Evolutionary conservation across 2,113 vertebrate species (phyloP).

Genomic region (Bambusicola thoracicus): DNA sequence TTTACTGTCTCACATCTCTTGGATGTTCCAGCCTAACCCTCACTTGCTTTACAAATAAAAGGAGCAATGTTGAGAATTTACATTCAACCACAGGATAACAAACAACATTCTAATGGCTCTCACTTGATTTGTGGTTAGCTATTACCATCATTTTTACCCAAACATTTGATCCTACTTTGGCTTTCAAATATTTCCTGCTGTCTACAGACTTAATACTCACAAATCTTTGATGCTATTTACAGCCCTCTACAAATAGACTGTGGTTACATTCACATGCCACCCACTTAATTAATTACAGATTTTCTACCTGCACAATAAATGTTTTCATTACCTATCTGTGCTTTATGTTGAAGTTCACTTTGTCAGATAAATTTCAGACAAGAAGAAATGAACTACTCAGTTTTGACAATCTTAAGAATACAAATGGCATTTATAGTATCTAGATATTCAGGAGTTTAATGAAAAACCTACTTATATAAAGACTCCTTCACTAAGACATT

Average conservation of each 20-base stretch:
- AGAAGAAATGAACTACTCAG: conserved; percentile 37
- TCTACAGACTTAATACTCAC: conserved; percentile 29
- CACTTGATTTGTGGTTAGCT: conserved; percentile 61
- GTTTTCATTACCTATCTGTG: conserved; percentile 44
- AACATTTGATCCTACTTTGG: conserved; percentile 70
- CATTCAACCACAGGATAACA: conserved; percentile 20
- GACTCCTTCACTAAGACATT: conserved; percentile 59
- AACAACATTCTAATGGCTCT: conserved; percentile 55
- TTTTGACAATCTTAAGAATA: conserved; percentile 35
- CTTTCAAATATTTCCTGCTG: conserved; percentile 70
- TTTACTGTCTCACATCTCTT: not conserved
- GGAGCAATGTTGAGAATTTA: conserved; percentile 29
- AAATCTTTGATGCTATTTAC: conserved; percentile 72
- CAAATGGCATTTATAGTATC: conserved; percentile 25
- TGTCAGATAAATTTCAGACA: conserved; percentile 40
- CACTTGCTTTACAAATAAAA: conserved; percentile 20
- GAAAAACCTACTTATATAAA: conserved; percentile 59
- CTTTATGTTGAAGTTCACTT: conserved; percentile 28
- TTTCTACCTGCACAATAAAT: conserved; percentile 64
- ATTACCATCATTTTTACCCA: conserved; percentile 62
- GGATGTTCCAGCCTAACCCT: not conserved
- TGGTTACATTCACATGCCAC: conserved; percentile 53
- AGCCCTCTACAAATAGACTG: conserved; percentile 46
- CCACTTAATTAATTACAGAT: conserved; percentile 66
- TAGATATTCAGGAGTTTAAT: conserved; percentile 44